These are phyloP conservation scores for Sipha flava DNA, from an alignment of 1,140 invertebrate genomes.

Conservation along the genomic window DNA sequence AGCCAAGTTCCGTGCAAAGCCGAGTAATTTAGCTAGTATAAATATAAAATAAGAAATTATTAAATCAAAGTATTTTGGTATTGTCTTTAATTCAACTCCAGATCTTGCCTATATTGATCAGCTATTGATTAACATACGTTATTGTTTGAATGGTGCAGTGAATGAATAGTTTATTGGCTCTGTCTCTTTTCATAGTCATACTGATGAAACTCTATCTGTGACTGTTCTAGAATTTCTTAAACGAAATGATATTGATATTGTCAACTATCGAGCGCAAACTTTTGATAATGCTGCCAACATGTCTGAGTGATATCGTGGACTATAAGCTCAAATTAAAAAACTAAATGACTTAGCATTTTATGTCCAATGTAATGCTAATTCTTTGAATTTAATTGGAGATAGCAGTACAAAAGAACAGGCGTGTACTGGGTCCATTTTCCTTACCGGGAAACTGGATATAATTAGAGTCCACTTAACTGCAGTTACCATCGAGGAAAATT, in stretches of 20 bases:
- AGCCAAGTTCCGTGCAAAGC: no score
- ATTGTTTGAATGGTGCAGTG: neutral
- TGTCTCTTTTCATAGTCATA: neutral
- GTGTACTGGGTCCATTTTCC: no score
- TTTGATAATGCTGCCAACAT: no score
- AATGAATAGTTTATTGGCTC: neutral
- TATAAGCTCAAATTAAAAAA: neutral
- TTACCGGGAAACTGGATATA: no score
- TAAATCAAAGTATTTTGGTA: neutral
- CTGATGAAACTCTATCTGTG: neutral
- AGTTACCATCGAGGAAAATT: slow-evolving; percentile 37
- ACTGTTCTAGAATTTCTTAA: neutral
- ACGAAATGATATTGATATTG: no score
- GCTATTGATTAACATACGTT: neutral
- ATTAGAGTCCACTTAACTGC: no score
- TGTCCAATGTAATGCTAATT: neutral
- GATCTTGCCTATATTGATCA: neutral
- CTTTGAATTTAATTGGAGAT: no score
- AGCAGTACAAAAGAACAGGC: no score
- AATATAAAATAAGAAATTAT: no score
- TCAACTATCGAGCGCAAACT: no score
- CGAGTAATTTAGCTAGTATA: no score
- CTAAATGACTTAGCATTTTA: no score
- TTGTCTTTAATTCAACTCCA: slow-evolving; percentile 6
- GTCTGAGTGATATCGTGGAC: neutral